Percentiles rank a stretch among this genome's conserved stretches.
These are phyloP conservation scores for Muricea muricata DNA, from an alignment of 92 coral and sea anemone genomes.

Conservation along the genomic window DNA sequence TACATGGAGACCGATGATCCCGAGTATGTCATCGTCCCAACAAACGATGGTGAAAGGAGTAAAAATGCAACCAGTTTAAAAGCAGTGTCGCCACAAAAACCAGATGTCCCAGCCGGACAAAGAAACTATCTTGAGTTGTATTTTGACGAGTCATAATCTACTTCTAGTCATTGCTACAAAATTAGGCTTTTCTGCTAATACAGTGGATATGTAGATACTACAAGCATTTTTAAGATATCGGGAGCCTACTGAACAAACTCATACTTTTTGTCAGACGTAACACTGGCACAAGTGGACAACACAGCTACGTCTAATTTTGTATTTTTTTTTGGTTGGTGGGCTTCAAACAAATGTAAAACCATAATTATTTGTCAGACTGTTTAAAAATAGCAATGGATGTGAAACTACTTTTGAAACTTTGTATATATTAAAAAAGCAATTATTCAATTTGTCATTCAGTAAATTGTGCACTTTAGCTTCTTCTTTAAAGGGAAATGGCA, in stretches of 20 bases:
- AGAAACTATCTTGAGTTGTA: constrained; percentile 43
- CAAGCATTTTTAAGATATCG: no score
- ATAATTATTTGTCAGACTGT: neutral
- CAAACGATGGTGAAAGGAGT: neutral
- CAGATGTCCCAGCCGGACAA: neutral
- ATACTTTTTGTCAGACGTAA: no score
- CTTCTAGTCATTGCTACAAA: neutral
- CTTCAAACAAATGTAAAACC: neutral
- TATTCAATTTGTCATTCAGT: no score
- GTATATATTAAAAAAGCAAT: no score
- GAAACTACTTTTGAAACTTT: neutral
- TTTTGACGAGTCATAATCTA: constrained; percentile 29
- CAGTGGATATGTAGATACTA: no score
- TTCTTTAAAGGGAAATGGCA: no score
- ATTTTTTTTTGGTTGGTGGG: no score
- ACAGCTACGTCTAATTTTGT: no score
- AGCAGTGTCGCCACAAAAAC: neutral
- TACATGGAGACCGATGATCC: neutral
- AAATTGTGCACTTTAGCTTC: no score
- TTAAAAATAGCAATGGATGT: neutral
- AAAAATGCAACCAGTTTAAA: neutral
- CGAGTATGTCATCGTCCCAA: constrained; percentile 14
- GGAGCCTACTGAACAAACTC: no score
- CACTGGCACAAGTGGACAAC: no score
- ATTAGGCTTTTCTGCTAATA: no score